Conservation (phyloP, 2,888 invertebrate species). For the Dasypolia templi region DNA sequence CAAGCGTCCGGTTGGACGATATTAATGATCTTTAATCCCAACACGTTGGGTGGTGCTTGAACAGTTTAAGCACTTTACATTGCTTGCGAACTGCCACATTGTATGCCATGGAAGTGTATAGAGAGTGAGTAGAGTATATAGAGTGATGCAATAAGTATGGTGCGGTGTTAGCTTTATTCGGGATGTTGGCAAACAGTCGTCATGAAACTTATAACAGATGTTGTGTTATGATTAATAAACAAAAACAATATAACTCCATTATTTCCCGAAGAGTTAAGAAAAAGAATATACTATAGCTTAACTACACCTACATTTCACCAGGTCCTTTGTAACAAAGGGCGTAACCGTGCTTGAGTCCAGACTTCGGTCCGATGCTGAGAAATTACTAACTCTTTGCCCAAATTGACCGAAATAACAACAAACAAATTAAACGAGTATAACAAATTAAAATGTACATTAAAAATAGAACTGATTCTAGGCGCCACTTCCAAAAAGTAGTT, state of each 20-base stretch:
- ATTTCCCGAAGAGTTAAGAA: background rate
- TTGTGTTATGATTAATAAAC: background rate
- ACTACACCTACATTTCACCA: background rate
- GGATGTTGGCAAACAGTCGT: background rate
- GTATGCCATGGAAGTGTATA: slow-evolving; percentile 16
- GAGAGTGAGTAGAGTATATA: no score
- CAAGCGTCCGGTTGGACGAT: background rate
- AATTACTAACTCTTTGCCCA: background rate
- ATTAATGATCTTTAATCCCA: slow-evolving; percentile 33
- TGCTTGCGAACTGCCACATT: slow-evolving; percentile 12
- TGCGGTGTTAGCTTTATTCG: slow-evolving; percentile 11
- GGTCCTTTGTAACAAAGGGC: background rate
- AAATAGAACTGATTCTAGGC: no score
- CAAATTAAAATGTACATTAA: no score
- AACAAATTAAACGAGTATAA: background rate
- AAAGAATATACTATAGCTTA: background rate
- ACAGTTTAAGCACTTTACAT: slow-evolving; percentile 12
- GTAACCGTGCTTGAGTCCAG: no score
- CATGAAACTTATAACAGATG: background rate
- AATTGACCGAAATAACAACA: background rate
- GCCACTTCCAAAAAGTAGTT: no score
- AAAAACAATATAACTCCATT: background rate
- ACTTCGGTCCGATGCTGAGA: background rate
- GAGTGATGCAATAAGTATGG: background rate
- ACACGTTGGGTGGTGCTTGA: background rate